Conservation (phyloP, 2,113 vertebrate genomes). For the Megaceryle maxima region DNA sequence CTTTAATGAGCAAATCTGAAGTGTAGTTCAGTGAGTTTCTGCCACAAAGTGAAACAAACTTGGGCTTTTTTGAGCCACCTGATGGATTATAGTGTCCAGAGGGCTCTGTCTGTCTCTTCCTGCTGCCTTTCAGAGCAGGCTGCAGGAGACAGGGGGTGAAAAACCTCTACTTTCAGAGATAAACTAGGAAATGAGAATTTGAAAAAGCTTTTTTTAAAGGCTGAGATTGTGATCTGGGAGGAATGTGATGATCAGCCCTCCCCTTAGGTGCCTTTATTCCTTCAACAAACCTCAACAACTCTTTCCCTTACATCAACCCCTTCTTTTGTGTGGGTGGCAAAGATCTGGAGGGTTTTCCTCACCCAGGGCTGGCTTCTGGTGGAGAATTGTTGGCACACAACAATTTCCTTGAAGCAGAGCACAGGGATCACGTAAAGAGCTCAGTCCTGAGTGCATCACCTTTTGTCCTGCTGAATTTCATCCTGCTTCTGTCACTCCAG, state of each 20-base stretch:
- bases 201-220: not conserved
- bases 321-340: not conserved
- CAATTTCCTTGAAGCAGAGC: not conserved
- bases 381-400: not conserved
- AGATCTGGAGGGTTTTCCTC: not conserved
- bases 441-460: not conserved
- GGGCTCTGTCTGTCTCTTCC: not conserved
- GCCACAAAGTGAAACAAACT: not conserved
- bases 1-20: not conserved
- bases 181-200: not conserved
- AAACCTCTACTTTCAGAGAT: not conserved
- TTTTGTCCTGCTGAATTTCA: not conserved
- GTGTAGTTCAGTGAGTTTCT: not conserved
- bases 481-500: not conserved
- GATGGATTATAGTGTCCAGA: accelerated
- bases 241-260: not conserved
- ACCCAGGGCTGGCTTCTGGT: not conserved
- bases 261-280: not conserved
- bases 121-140: not conserved
- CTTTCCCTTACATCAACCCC: not conserved
- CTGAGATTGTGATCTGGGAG: conserved; percentile 9
- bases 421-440: not conserved
- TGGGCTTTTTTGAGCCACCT: not conserved
- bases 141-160: not conserved
- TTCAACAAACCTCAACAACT: not conserved